Evolutionary conservation across 2,113 vertebrate genomes (phyloP).

Genomic region (Callocephalon fimbriatum): DNA sequence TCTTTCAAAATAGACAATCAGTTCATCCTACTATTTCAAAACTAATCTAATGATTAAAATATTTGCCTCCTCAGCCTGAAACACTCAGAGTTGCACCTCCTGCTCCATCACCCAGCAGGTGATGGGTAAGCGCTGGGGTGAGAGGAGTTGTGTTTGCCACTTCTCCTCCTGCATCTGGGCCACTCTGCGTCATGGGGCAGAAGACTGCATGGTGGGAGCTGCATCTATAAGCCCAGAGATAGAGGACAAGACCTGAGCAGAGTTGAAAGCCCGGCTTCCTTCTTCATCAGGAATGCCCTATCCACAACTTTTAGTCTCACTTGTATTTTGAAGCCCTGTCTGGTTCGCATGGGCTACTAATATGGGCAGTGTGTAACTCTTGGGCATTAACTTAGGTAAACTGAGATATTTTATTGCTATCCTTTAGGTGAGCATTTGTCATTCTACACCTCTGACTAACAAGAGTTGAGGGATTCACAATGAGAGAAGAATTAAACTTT

Average conservation of each 20-base stretch:
- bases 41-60: background rate
- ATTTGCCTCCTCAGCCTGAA: background rate
- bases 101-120: background rate
- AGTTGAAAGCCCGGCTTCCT: background rate
- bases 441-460: background rate
- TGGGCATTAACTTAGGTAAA: background rate
- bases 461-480: background rate
- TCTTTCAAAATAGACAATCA: background rate
- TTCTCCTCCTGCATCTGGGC: background rate
- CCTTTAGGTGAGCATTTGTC: background rate
- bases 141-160: background rate
- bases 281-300: background rate
- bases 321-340: background rate
- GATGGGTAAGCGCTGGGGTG: background rate
- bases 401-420: background rate
- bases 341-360: background rate
- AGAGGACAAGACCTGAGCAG: background rate
- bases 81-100: background rate
- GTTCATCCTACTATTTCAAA: background rate
- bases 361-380: background rate
- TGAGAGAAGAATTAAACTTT: background rate
- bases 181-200: rapidly evolving
- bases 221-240: background rate
- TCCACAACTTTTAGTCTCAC: background rate
- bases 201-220: background rate